Percentiles rank a stretch among this genome's conserved stretches.
Evolutionary conservation across 2,888 invertebrate genomes (phyloP).

Genomic region (Apotomis capreana): DNA sequence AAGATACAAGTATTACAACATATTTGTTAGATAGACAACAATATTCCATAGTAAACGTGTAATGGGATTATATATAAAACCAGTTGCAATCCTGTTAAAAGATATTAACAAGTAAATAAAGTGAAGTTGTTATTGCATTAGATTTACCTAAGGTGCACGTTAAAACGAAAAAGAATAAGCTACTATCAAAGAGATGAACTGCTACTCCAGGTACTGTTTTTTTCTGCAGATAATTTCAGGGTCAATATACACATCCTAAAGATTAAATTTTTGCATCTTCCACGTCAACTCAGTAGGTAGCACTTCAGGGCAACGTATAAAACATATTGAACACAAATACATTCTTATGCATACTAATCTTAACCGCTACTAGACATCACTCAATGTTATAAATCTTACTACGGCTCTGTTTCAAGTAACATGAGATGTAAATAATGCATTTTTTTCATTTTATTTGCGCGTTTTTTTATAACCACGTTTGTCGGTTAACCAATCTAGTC

Average conservation of each 20-base stretch:
- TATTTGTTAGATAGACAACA: no score
- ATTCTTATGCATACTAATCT: not conserved
- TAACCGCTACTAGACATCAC: conserved; percentile 24
- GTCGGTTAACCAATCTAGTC: not conserved
- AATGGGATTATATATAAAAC: no score
- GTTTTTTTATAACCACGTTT: not conserved
- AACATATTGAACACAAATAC: conserved; percentile 1
- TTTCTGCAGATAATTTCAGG: conserved; percentile 35
- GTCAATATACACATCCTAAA: conserved; percentile 17
- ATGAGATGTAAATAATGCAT: not conserved
- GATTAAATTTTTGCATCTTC: not conserved
- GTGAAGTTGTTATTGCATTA: not conserved
- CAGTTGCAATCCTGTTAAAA: no score
- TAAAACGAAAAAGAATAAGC: conserved; percentile 4
- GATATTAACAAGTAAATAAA: not conserved
- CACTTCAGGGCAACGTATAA: conserved; percentile 13
- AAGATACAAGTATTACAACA: no score
- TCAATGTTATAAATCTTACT: conserved; percentile 18
- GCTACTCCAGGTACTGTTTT: conserved; percentile 19
- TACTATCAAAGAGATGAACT: conserved; percentile 9
- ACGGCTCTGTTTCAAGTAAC: conserved; percentile 12
- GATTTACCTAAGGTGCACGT: not conserved
- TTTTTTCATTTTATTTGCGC: not conserved
- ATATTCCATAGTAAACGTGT: no score
- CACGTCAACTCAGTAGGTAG: conserved; percentile 11